Conservation (phyloP, 2,113 vertebrate species). For the Scartelaos histophorus region DNA sequence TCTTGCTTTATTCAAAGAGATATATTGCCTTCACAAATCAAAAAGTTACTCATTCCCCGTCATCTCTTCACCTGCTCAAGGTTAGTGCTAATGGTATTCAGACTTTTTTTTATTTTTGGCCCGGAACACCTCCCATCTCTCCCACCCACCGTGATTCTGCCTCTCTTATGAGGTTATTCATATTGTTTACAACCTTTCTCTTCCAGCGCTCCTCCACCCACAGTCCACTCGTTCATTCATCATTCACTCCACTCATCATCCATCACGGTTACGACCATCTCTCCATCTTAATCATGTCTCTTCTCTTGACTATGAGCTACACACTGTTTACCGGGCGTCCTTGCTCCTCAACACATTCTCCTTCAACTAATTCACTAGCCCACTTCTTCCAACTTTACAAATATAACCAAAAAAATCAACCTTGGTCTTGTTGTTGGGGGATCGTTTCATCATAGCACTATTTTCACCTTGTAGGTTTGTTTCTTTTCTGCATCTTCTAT, state of each 20-base stretch:
- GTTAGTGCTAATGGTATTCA: constrained; percentile 30
- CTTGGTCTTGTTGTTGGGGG: background rate
- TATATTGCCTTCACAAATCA: constrained; percentile 2
- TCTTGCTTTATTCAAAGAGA: constrained; percentile 4
- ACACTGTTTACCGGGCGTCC: constrained; percentile 49
- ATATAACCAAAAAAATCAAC: constrained; percentile 25
- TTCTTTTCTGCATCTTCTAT: background rate
- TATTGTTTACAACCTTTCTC: constrained; percentile 52
- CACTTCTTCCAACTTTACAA: constrained; percentile 30
- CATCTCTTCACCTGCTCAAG: constrained; percentile 29
- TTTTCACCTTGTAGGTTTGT: background rate
- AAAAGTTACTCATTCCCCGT: background rate
- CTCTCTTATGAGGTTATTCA: constrained; percentile 47
- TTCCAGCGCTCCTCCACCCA: constrained; percentile 34
- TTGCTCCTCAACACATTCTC: constrained; percentile 36
- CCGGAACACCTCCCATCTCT: constrained; percentile 27
- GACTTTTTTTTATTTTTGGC: constrained; percentile 44
- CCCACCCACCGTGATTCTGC: constrained; percentile 27
- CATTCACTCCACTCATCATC: constrained; percentile 50
- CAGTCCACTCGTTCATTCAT: constrained; percentile 50
- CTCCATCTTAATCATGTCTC: constrained; percentile 53
- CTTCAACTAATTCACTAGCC: constrained; percentile 47
- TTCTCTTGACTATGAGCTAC: constrained; percentile 37
- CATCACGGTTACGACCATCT: constrained; percentile 49
- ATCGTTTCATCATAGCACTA: constrained; percentile 10